Evolutionary conservation across 2,888 invertebrate genomes (phyloP), one percentile per base, ranked within the genome.

Genomic region (Conus canariensis): DNA sequence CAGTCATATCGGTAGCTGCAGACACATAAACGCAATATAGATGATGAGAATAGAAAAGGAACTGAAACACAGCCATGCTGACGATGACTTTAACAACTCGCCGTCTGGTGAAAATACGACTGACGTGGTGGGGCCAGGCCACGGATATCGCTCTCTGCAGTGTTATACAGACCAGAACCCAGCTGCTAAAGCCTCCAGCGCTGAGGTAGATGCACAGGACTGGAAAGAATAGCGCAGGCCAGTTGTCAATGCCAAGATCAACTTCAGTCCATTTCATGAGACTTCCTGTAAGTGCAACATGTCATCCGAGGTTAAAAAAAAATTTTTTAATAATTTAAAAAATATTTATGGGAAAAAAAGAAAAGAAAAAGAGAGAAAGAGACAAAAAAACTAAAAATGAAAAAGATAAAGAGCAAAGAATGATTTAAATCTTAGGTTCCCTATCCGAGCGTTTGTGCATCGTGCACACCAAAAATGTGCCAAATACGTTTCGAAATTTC

Each of bases 111-210:
- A 30, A 80, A 0, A 80, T 19, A 10, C 80, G 80, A 45, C 9
- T 12, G 80, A 80, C 45, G 80, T 80, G 80, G 45, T 80, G 80
- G 8, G 80, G 80, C 80, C 80, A 80, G 80, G 45, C 80, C 30
- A 80, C 80, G 45, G 80, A 80, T 12, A 80, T 16, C 9, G 80
- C 80, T 80, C 80, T 80, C 80, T 80, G 80, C 80, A 80, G 80
- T 1, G 80, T 80, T 45, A 80, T 30, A 19, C 80, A 80, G 30
- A 80, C 80, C 80, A 80, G 45, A 8, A 80, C 22, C 80, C 80
- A 80, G 80, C 80, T 45, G 30, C 30, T 45, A 22, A 16, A 80
- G 30, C 80, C 14, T 45, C 80, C 80, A 30, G 80, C 12, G 80
- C 80, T 80, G 80, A 80, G 30, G 80, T 80, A 80, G 19, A 80